Evolutionary conservation across 2,888 invertebrate genomes (phyloP).

Genomic region (Drepana falcataria): DNA sequence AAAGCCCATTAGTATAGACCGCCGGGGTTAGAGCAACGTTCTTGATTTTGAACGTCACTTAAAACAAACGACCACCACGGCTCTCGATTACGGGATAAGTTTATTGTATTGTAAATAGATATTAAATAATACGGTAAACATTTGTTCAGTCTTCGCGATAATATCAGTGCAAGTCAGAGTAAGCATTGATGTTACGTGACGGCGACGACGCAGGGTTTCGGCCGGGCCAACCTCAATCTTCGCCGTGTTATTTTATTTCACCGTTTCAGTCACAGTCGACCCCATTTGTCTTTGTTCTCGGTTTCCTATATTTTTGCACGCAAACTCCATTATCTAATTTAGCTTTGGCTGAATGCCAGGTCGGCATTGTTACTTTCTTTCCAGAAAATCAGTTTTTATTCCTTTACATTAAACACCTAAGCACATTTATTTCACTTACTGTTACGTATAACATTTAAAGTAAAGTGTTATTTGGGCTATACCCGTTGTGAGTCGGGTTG

Average conservation of each 20-base stretch:
- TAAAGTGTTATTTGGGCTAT: neutral
- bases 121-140: too few species aligned
- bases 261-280: conserved; percentile 66
- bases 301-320: conserved; percentile 79
- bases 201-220: conserved; percentile 26
- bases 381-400: conserved; percentile 67
- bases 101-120: too few species aligned
- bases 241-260: conserved; percentile 68
- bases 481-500: too few species aligned
- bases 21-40: too few species aligned
- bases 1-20: too few species aligned
- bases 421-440: conserved; percentile 65
- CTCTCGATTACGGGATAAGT: too few species aligned
- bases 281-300: conserved; percentile 78
- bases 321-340: conserved; percentile 80
- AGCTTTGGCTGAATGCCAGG: conserved; percentile 77
- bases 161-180: conserved; percentile 29
- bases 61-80: too few species aligned
- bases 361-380: conserved; percentile 70
- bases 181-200: conserved; percentile 23
- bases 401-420: conserved; percentile 65
- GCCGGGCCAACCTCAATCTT: conserved; percentile 52
- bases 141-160: conserved; percentile 8
- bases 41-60: too few species aligned
- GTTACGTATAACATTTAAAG: conserved; percentile 33